These are phyloP conservation scores for Ceyx margarethae DNA, from an alignment of 2,113 vertebrate species.

Conservation along the genomic window DNA sequence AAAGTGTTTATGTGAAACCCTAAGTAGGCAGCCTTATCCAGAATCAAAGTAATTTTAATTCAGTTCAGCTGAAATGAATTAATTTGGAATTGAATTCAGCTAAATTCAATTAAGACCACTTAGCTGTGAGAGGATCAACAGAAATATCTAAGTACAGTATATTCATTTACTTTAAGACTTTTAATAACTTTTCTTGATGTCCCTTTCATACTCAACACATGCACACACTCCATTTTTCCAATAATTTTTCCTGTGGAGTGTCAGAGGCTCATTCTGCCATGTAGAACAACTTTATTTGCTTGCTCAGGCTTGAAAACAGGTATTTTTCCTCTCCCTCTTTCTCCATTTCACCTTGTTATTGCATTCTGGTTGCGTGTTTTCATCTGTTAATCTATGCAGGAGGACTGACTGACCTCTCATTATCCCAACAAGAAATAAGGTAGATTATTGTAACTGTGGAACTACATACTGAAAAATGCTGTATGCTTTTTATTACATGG, in stretches of 20 bases:
- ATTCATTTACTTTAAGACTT: background rate
- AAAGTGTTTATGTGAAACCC: background rate
- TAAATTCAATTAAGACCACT: background rate
- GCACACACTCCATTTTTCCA: background rate
- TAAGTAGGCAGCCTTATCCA: background rate
- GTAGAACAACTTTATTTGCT: background rate
- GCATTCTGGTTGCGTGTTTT: background rate
- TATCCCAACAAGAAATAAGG: background rate
- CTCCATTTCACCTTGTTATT: background rate
- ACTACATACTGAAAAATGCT: background rate
- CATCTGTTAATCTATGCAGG: background rate
- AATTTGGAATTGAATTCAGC: background rate
- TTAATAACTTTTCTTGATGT: background rate
- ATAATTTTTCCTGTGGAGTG: background rate
- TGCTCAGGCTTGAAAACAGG: background rate
- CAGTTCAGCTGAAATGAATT: background rate
- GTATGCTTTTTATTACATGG: background rate
- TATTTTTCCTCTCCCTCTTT: background rate
- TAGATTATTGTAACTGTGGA: background rate
- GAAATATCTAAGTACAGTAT: background rate
- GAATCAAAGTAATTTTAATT: background rate
- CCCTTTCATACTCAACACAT: background rate
- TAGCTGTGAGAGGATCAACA: background rate
- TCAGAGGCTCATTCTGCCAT: background rate
- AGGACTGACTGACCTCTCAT: background rate